phyloP scores from a whole-genome alignment of 2,797 vertebrate genomes.

The Leptoclinus maculatus region DNA sequence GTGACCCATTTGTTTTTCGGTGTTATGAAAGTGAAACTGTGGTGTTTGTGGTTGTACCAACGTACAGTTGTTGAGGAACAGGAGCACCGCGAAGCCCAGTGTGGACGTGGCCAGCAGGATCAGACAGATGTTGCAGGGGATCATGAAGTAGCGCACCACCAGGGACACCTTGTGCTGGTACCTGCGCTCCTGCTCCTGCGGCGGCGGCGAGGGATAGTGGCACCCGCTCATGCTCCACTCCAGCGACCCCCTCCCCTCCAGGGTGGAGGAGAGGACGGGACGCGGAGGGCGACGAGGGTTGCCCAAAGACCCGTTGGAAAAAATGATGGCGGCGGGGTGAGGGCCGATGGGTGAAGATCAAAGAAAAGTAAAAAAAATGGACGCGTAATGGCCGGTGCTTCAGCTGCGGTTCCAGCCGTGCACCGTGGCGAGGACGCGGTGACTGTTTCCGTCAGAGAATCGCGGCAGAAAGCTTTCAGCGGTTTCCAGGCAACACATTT shows the following conservation, averaged over 20 bases:
- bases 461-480: constrained; percentile 65
- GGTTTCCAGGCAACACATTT: constrained; percentile 83
- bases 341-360: constrained; percentile 41
- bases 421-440: constrained; percentile 44
- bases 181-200: constrained; percentile 88
- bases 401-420: constrained; percentile 75
- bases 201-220: constrained; percentile 85
- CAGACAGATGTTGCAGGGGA: constrained; percentile 98
- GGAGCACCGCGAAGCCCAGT: constrained; percentile 93
- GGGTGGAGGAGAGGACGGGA: constrained; percentile 68
- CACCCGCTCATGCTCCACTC: constrained; percentile 90
- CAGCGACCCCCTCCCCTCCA: constrained; percentile 78
- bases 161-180: constrained; percentile 95
- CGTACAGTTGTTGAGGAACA: constrained; percentile 99
- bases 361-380: neutral
- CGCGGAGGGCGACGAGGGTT: constrained; percentile 73
- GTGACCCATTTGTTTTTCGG: neutral
- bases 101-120: constrained; percentile 96
- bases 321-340: constrained; percentile 71
- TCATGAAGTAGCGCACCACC: constrained; percentile 97
- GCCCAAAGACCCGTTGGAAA: constrained; percentile 77
- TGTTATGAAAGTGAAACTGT: constrained; percentile 11
- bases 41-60: constrained; percentile 57
- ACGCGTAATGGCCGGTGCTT: constrained; percentile 55
- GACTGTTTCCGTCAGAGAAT: constrained; percentile 71